Evolutionary conservation across 2,113 vertebrate genomes (phyloP), one percentile per base, ranked within the genome.

Genomic region (Tautogolabrus adspersus): DNA sequence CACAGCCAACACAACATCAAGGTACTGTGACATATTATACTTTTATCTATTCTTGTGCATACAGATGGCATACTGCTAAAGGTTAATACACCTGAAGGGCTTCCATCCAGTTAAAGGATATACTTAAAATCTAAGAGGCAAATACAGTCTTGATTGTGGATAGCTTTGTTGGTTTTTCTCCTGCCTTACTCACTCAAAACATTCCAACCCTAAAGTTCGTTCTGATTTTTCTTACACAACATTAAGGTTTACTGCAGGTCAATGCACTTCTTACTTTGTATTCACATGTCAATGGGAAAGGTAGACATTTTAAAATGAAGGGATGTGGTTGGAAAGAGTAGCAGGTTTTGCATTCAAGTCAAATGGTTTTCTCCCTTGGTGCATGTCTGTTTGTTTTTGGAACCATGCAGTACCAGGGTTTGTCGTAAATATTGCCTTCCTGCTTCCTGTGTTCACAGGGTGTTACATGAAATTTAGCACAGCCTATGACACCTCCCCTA

Each of bases 1-100:
- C 89, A 97, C 97, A 79, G 97, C 97, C 83, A 98, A 96, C 85
- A 96, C 97, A 0, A 94, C 96, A 0, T 96, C 97, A 94, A 98
- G 98, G 98, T 99, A 46, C 44, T 5, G 44, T 11, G 11, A 5
- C 10, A 46, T 46, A 46, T 3, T 5, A 15, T 12, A 46, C 26
- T 11, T 57, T 30, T 8, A 26, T 34, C 3, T 34, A 34, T 34
- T 34, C 30, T 34, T 34, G 30, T 34, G 30, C 30, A 34, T 34
- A 34, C 30, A 34, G 30, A 34, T 34, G 30, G 6, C 26, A 26
- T 26, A 26, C 26, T 26, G 26, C 30, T 34, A 34, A 34, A 34
- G 30, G 30, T 6, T 34, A 34, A 34, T 34, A 34, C 3, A 34
- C 30, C 30, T 34, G 30, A 34, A 34, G 4, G 4, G 30, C 30